phyloP scores from a whole-genome alignment of 2,113 vertebrate genomes.

The Takifugu bimaculatus region DNA sequence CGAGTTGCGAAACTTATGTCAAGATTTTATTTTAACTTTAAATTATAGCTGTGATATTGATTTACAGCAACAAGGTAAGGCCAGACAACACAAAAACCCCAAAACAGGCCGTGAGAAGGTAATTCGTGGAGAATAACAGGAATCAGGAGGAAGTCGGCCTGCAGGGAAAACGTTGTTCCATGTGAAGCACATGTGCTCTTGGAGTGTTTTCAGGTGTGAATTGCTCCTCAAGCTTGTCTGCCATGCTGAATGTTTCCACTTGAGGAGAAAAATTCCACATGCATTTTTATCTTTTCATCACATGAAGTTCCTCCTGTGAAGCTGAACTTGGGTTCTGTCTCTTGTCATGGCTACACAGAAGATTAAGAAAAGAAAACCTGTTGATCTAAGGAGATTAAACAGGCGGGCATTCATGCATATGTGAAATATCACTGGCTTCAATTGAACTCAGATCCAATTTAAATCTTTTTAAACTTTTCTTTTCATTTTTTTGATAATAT shows the following conservation, averaged over 20 bases:
- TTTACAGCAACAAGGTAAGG: neutral
- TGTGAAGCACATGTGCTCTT: constrained; percentile 27
- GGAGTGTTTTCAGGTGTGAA: constrained; percentile 35
- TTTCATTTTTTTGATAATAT: too few species aligned
- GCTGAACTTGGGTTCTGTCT: too few species aligned
- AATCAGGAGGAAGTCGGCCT: neutral
- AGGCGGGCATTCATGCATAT: too few species aligned
- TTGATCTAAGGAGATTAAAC: too few species aligned
- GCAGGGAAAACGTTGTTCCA: constrained; percentile 20
- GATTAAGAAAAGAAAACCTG: too few species aligned
- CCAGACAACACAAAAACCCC: too few species aligned
- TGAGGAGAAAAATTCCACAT: neutral
- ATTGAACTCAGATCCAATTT: too few species aligned
- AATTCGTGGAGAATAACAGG: constrained; percentile 10
- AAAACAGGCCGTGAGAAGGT: neutral
- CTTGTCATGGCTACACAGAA: too few species aligned
- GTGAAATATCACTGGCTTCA: too few species aligned
- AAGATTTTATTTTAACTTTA: constrained; percentile 24
- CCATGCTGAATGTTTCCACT: constrained; percentile 3
- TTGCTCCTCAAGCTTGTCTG: neutral
- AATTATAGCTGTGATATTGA: neutral
- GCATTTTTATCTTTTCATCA: neutral
- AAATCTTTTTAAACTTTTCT: too few species aligned
- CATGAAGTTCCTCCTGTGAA: neutral
- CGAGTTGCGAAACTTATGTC: constrained; percentile 14